Evolutionary conservation across 2,797 vertebrate genomes (phyloP), one percentile per base, ranked within the genome.

Genomic region (Chaetodon trifasciatus): DNA sequence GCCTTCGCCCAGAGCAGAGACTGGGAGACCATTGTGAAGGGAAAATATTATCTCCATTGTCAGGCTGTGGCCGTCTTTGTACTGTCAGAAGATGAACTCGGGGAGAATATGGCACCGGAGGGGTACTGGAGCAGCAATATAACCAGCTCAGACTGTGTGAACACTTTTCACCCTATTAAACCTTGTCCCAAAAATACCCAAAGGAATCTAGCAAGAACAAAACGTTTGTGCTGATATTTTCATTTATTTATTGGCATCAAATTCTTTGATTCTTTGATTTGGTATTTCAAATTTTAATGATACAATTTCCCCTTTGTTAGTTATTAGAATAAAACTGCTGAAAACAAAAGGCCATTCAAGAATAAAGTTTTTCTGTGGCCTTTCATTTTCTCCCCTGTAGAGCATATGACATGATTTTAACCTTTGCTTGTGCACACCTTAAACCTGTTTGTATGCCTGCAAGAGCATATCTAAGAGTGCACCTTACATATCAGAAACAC

Each of bases 31-130:
- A 91, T 91, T 94, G 91, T 94, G 75, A 88, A 81, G 82, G 82
- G 91, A 95, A 95, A 94, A 94, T 93, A 95, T 95, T 76, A 90
- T 94, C 88, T 92, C 86, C 69, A 90, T 94, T 96, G 94, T 95
- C 91, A 88, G 68, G 76, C 37, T 64, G 89, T 81, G 84, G 84
- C 73, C 37, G 82, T 93, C 93, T 94, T 95, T 94, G 89, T 93
- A 91, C 90, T 85, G 89, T 92, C 91, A 94, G 88, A 93, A 94
- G 94, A 96, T 93, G 83, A 95, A 95, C 89, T 89, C 57, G 32
- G 90, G 82, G 83, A 84, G 87, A 91, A 90, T 90, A 85, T 91
- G 68, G 82, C 89, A 89, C 91, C 79, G 79, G 80, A 89, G 91
- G 87, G 84, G 74, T 76, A 91, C n/a, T 50, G 79, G 75, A 67